A percentile compares a stretch with the other conserved stretches of the same genome.
Evolutionary conservation across 2,113 vertebrate species (phyloP).

Genomic region (Entosphenus tridentatus): DNA sequence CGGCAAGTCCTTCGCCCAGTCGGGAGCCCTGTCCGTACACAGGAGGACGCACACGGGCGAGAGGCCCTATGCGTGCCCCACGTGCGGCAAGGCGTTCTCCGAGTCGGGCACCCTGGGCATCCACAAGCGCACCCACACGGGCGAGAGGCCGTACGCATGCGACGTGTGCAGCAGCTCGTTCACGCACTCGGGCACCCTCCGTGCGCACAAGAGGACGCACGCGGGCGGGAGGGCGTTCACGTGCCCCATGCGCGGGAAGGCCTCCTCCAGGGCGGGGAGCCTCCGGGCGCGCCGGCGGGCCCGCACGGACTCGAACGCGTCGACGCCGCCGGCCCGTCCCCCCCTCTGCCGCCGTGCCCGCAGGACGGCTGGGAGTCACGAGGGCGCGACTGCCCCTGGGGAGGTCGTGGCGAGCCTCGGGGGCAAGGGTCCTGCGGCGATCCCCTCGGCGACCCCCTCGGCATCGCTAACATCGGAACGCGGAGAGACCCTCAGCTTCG

Average conservation of each 20-base stretch:
- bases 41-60: slow-evolving; percentile 3
- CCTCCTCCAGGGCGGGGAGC: not conserved
- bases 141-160: not conserved
- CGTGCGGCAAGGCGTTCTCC: not conserved
- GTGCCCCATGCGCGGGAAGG: not conserved
- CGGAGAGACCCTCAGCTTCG: too few species aligned
- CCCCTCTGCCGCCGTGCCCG: too few species aligned
- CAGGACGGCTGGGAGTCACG: too few species aligned
- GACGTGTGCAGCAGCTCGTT: not conserved
- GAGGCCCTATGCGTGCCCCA: slow-evolving; percentile 3
- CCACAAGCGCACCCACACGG: not conserved
- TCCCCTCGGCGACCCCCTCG: too few species aligned
- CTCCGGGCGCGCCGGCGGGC: not conserved
- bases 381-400: too few species aligned
- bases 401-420: too few species aligned
- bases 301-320: not conserved
- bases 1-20: not conserved
- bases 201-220: slow-evolving; percentile 24
- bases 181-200: not conserved
- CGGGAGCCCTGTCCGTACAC: not conserved
- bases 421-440: too few species aligned
- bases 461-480: too few species aligned
- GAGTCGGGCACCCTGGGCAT: not conserved
- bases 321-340: too few species aligned
- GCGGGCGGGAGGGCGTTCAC: not conserved